Evolutionary conservation across 2,113 vertebrate genomes (phyloP), one percentile per base, ranked within the genome.

Genomic region (Brachypodius melanocephalos): DNA sequence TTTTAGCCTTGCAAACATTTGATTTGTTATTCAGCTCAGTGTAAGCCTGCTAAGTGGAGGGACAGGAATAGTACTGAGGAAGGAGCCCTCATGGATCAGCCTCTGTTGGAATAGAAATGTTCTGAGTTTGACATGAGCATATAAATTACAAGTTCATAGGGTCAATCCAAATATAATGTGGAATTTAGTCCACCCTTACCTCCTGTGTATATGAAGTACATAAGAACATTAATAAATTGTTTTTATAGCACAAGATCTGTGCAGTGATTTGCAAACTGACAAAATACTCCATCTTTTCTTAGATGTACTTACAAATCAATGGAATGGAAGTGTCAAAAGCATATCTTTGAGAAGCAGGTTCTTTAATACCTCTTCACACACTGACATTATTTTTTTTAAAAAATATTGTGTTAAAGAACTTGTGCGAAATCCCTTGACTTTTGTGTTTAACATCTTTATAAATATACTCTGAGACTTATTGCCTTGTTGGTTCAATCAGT

Each of bases 141-240:
- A 66, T 93, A 91, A 96, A 92, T 93, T 90, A 55, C 51, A 40
- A 88, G 90, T 93, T 95, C 90, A 75, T 12, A 42, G 61, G 88
- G 92, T 95, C 92, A 90, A 65, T 89, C 85, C 88, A 91, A 95
- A 93, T 90, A 94, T 91, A 90, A 93, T 69, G 77, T 83, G 58
- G 74, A 95, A 92, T 97, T 91, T 66, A 89, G 84, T 91, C 77
- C 61, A 58, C 42, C 29, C 49, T 82, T 92, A 83, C 46, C 46
- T 88, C 46, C 77, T 89, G 66, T 91, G 46, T 94, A 67, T 90
- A 79, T 86, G 63, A 85, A 73, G 58, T 89, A 52, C 26, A 4
- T 66, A 85, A 88, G 58, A 82, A 34, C 67, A 79, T 93, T 95
- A 91, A 95, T 92, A 93, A 91, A 91, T 83, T 82, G 71, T 83